Evolutionary conservation across 1,140 invertebrate genomes (phyloP).

Genomic region (Drosophila lowei): DNA sequence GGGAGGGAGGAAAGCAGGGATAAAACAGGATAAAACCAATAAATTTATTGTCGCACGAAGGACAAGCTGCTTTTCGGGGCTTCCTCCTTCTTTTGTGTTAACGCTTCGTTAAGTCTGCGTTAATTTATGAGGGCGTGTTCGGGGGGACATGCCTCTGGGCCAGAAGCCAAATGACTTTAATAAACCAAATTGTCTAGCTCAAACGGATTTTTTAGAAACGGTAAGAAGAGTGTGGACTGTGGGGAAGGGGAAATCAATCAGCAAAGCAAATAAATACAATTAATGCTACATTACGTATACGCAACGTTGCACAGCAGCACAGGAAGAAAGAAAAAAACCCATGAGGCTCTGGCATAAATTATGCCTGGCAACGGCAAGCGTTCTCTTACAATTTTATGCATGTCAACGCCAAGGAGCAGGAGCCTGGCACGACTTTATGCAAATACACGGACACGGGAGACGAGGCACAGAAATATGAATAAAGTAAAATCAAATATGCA

Average conservation of each 20-base stretch:
- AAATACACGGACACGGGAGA: constrained; percentile 21
- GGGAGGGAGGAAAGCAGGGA: not conserved
- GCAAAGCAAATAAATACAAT: constrained; percentile 78
- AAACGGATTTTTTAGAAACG: not conserved
- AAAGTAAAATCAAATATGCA: constrained; percentile 76
- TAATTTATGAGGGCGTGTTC: constrained; percentile 73
- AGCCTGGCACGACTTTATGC: constrained; percentile 32
- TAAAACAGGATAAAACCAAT: constrained; percentile 68
- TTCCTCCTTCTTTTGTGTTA: constrained; percentile 38
- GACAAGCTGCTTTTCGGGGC: not conserved
- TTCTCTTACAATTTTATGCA: constrained; percentile 71
- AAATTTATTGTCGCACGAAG: constrained; percentile 69
- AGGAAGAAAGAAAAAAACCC: not conserved
- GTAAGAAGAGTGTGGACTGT: constrained; percentile 1
- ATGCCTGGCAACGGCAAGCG: constrained; percentile 36
- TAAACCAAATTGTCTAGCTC: constrained; percentile 69
- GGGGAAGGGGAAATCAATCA: constrained; percentile 63
- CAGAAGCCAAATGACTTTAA: constrained; percentile 71
- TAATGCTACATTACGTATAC: constrained; percentile 76
- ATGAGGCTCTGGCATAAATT: constrained; percentile 42
- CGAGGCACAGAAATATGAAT: constrained; percentile 48
- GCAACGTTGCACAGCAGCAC: constrained; percentile 38
- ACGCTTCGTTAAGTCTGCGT: constrained; percentile 74
- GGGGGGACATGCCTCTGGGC: constrained; percentile 27
- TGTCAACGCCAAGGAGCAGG: constrained; percentile 41